A percentile compares a stretch with the other conserved stretches of the same genome.
Conservation (phyloP, 1,140 invertebrate genomes). For the Schlechtendalia chinensis region DNA sequence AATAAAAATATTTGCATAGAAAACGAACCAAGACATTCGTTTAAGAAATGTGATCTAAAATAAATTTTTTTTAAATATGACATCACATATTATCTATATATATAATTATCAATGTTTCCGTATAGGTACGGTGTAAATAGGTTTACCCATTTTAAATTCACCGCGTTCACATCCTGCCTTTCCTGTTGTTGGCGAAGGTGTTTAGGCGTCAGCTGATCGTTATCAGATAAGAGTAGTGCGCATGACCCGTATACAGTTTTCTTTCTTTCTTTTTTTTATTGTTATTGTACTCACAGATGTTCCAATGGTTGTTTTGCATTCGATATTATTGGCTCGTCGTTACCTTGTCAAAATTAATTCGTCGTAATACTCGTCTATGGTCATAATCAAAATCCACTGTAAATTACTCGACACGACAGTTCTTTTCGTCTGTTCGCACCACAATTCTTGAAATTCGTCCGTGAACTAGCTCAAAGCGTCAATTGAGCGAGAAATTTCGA, state of each 20-base stretch:
- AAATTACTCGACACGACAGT: neutral
- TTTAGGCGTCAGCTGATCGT: slow-evolving; percentile 12
- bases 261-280: slow-evolving; percentile 29
- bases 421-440: neutral
- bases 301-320: slow-evolving; percentile 48
- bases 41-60: no score
- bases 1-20: no score
- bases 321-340: slow-evolving; percentile 36
- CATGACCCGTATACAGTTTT: slow-evolving; percentile 38
- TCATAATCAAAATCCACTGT: slow-evolving; percentile 29
- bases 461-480: no score
- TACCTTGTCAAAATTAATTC: slow-evolving; percentile 46
- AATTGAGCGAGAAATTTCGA: neutral
- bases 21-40: no score
- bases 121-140: no score
- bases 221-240: slow-evolving; percentile 45
- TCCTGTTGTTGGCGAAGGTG: neutral
- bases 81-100: no score
- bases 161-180: slow-evolving; percentile 4
- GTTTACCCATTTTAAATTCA: slow-evolving; percentile 3
- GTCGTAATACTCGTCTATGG: slow-evolving; percentile 10
- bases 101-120: no score
- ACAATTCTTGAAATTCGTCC: neutral
- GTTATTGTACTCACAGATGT: slow-evolving; percentile 47
- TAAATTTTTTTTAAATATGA: no score